These are phyloP conservation scores for Drosophila mojavensis DNA, from an alignment of 1,140 invertebrate genomes.

Conservation along the genomic window DNA sequence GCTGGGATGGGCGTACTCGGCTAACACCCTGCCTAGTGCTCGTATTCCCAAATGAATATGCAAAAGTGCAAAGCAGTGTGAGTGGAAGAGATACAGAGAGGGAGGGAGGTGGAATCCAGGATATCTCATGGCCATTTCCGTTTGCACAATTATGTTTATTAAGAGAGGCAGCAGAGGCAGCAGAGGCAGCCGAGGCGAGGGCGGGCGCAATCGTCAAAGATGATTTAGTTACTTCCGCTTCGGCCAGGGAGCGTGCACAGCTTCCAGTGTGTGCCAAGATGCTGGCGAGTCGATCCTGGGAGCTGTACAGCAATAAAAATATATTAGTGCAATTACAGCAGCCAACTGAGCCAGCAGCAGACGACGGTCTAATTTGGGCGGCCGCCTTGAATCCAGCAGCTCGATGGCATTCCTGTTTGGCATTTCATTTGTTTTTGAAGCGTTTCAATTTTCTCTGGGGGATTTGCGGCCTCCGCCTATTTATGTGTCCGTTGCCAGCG, in stretches of 20 bases:
- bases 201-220: slow-evolving; percentile 74
- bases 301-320: slow-evolving; percentile 70
- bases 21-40: slow-evolving; percentile 8
- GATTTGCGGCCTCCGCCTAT: slow-evolving; percentile 41
- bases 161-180: slow-evolving; percentile 50
- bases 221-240: slow-evolving; percentile 79
- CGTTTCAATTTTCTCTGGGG: slow-evolving; percentile 75
- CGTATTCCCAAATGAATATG: slow-evolving; percentile 80
- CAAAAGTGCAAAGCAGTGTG: slow-evolving; percentile 56
- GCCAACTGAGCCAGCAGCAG: slow-evolving; percentile 51
- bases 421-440: slow-evolving; percentile 77
- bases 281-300: slow-evolving; percentile 18
- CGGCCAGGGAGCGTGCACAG: slow-evolving; percentile 8
- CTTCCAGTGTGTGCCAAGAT: slow-evolving; percentile 15
- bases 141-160: slow-evolving; percentile 82
- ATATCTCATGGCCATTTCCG: slow-evolving; percentile 79
- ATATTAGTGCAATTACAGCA: slow-evolving; percentile 83
- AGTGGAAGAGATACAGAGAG: neutral
- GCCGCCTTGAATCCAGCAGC: slow-evolving; percentile 9
- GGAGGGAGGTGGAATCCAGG: slow-evolving; percentile 29
- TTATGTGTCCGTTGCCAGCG: slow-evolving; percentile 12
- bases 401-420: slow-evolving; percentile 22
- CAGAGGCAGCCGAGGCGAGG: slow-evolving; percentile 13
- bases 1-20: slow-evolving; percentile 4
- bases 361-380: slow-evolving; percentile 68